phyloP scores from a whole-genome alignment of 2,888 invertebrate genomes.

The Eupithecia insigniata region DNA sequence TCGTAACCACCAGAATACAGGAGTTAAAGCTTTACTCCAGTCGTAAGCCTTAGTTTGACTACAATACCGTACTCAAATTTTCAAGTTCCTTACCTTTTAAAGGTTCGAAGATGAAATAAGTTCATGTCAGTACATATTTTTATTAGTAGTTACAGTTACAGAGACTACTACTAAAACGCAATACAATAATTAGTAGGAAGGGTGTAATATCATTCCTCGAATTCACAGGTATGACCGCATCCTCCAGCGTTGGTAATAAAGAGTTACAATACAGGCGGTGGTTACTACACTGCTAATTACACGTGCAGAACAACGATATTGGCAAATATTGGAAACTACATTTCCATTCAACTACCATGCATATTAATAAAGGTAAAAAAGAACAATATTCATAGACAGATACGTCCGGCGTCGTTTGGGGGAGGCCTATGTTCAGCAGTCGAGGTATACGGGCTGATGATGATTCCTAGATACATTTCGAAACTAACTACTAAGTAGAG shows the following conservation, averaged over 20 bases:
- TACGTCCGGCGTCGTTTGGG: too few species aligned
- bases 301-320: slow-evolving; percentile 32
- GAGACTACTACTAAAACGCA: neutral
- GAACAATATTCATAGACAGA: neutral
- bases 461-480: neutral
- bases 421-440: too few species aligned
- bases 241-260: slow-evolving; percentile 26
- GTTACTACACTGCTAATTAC: slow-evolving; percentile 38
- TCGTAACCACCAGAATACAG: neutral
- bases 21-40: neutral
- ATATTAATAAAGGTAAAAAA: neutral
- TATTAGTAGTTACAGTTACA: neutral
- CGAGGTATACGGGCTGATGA: too few species aligned
- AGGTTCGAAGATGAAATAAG: neutral
- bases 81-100: neutral
- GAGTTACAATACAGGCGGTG: slow-evolving; percentile 33
- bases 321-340: slow-evolving; percentile 27
- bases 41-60: too few species aligned
- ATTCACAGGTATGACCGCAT: slow-evolving; percentile 31
- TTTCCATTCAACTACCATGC: slow-evolving; percentile 17
- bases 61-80: neutral
- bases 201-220: slow-evolving; percentile 21
- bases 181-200: slow-evolving; percentile 23
- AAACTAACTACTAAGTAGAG: neutral
- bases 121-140: too few species aligned